A percentile compares a stretch with the other conserved stretches of the same genome.
Evolutionary conservation across 1,140 invertebrate species (phyloP).

Genomic region (Neodiprion lecontei): DNA sequence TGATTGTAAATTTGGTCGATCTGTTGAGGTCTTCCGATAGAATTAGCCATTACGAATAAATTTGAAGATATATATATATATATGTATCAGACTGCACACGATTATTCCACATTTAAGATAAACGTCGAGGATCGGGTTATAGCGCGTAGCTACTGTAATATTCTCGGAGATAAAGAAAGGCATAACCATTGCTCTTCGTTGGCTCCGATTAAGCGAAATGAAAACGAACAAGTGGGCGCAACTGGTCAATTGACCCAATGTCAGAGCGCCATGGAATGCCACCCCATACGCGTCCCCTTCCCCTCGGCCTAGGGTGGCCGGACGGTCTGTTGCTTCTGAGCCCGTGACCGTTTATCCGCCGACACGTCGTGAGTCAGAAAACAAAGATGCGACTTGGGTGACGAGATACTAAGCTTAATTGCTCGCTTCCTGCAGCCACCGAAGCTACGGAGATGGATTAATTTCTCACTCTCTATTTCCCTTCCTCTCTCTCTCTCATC

Average conservation of each 20-base stretch:
- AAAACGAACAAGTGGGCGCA: conserved; percentile 4
- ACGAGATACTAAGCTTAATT: background rate
- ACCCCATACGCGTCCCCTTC: background rate
- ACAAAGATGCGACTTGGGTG: conserved; percentile 4
- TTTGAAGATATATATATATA: too few relatives aligned
- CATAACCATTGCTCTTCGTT: conserved; percentile 2
- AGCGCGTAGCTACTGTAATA: too few relatives aligned
- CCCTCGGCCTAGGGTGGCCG: background rate
- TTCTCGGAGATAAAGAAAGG: background rate
- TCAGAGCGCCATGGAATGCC: conserved; percentile 1
- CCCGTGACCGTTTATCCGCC: background rate
- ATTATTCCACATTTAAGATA: too few relatives aligned
- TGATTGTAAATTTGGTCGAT: too few relatives aligned
- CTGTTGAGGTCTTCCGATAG: too few relatives aligned
- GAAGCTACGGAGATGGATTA: background rate
- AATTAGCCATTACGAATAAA: too few relatives aligned
- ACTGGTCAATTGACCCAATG: conserved; percentile 7
- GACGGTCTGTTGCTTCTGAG: background rate
- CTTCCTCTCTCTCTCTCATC: too few relatives aligned
- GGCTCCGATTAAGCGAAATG: conserved; percentile 1
- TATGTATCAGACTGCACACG: too few relatives aligned
- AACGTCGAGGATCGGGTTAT: too few relatives aligned
- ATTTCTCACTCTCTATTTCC: background rate
- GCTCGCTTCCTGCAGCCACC: background rate
- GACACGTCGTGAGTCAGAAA: background rate